Conservation (phyloP, 2,113 vertebrate species). For the Xenopus tropicalis region DNA sequence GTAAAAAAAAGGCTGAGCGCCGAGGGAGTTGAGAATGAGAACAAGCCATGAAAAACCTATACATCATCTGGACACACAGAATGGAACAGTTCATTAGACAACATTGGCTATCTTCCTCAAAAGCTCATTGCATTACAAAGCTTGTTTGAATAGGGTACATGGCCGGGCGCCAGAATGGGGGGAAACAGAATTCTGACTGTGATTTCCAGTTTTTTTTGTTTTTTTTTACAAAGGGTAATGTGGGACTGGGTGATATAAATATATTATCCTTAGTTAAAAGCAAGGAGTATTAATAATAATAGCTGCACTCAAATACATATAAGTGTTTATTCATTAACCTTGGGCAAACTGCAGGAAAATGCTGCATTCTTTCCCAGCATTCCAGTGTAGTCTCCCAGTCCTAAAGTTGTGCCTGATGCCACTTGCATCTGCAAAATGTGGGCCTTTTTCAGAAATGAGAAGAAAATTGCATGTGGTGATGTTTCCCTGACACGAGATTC, state of each 20-base stretch:
- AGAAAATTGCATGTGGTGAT: too few relatives aligned
- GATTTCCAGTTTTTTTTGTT: not conserved
- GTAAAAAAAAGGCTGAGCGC: constrained; percentile 5
- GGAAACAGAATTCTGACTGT: constrained; percentile 9
- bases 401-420: too few relatives aligned
- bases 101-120: constrained; percentile 36
- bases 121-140: constrained; percentile 43
- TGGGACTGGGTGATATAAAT: not conserved
- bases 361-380: too few relatives aligned
- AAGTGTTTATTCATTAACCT: too few relatives aligned
- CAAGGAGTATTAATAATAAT: too few relatives aligned
- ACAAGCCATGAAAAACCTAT: constrained; percentile 34
- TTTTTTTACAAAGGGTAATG: not conserved
- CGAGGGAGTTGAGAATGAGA: constrained; percentile 32
- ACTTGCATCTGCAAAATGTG: too few relatives aligned
- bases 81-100: constrained; percentile 44
- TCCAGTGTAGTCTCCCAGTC: too few relatives aligned
- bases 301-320: too few relatives aligned
- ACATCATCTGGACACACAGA: constrained; percentile 40
- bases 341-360: too few relatives aligned
- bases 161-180: constrained; percentile 17
- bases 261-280: not conserved
- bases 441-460: too few relatives aligned
- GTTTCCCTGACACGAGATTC: too few relatives aligned
- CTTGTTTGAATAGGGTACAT: constrained; percentile 34